These are phyloP conservation scores for Ceyx melanurus DNA, from an alignment of 2,113 vertebrate genomes.

Conservation along the genomic window DNA sequence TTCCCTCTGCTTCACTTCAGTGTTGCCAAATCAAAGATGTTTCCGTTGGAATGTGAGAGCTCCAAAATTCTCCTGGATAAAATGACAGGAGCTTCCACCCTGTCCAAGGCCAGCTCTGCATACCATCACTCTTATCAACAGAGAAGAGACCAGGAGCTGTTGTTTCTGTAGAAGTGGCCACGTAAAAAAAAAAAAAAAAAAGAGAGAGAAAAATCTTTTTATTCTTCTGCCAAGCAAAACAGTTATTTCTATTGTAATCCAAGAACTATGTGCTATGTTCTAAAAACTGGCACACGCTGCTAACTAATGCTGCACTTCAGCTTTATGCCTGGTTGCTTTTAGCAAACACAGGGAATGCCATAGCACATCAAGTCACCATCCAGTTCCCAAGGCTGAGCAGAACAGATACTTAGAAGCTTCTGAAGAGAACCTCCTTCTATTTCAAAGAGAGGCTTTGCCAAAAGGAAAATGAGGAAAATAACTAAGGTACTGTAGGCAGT, in stretches of 20 bases:
- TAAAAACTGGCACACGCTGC: neutral
- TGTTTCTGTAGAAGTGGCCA: constrained; percentile 36
- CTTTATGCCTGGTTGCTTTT: neutral
- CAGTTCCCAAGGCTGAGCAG: neutral
- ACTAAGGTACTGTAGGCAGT: neutral
- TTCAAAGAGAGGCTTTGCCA: neutral
- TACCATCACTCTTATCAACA: constrained; percentile 48
- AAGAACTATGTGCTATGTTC: neutral
- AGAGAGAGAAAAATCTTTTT: neutral
- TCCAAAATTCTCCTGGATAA: neutral
- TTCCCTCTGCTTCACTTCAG: neutral
- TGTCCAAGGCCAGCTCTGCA: neutral
- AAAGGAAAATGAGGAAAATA: neutral
- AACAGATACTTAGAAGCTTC: neutral
- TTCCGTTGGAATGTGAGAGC: constrained; percentile 37
- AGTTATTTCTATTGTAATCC: constrained; percentile 48
- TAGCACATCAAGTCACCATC: neutral
- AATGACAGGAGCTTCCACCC: neutral
- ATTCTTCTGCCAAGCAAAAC: constrained; percentile 70
- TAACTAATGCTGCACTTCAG: neutral
- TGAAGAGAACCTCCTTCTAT: neutral
- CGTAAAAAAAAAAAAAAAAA: neutral
- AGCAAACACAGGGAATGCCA: neutral
- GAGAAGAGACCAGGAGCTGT: constrained; percentile 47
- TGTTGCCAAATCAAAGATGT: constrained; percentile 48